Evolutionary conservation across 2,113 vertebrate genomes (phyloP).

Genomic region (Anolis carolinensis): DNA sequence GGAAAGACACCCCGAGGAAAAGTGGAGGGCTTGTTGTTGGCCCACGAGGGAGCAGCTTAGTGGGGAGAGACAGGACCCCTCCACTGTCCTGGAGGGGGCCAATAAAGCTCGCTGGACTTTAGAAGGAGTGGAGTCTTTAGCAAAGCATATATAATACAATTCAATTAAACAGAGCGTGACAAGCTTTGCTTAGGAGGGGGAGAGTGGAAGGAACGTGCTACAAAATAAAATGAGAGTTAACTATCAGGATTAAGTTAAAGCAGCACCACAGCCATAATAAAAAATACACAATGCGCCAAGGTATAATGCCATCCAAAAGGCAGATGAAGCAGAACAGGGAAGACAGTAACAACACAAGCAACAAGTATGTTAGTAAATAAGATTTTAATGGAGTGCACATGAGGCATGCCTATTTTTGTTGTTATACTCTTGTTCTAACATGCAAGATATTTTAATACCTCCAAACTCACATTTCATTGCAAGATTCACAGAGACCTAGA

Average conservation of each 20-base stretch:
- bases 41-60: constrained; percentile 47
- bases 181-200: neutral
- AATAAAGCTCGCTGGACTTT: constrained; percentile 8
- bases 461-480: no score
- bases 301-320: neutral
- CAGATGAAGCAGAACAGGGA: neutral
- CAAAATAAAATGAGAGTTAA: constrained; percentile 15
- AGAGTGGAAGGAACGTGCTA: neutral
- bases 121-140: accelerated
- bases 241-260: constrained; percentile 15
- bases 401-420: neutral
- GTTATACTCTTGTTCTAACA: neutral
- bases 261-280: neutral
- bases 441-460: no score
- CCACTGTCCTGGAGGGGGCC: neutral
- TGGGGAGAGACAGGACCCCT: neutral
- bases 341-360: neutral
- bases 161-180: constrained; percentile 30
- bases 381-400: neutral
- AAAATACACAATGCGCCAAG: neutral
- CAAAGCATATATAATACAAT: neutral
- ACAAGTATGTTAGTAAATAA: neutral
- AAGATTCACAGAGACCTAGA: no score
- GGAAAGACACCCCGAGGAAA: constrained; percentile 34
- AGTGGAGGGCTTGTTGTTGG: constrained; percentile 64